These are phyloP conservation scores for Cetoscarus ocellatus DNA, from an alignment of 2,797 vertebrate genomes.

Conservation along the genomic window DNA sequence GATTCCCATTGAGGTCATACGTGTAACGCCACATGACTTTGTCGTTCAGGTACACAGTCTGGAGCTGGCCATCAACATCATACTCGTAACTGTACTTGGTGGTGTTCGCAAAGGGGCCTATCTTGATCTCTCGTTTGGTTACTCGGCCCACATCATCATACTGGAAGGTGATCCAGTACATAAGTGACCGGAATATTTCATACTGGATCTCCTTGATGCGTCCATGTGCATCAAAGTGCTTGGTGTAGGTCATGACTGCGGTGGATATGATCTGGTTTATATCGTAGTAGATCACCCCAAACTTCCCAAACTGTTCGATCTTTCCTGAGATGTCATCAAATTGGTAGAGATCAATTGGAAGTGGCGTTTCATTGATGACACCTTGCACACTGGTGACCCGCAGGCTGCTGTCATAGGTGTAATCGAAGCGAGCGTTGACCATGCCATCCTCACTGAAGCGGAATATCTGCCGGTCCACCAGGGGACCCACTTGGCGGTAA, in stretches of 20 bases:
- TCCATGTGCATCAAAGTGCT: slow-evolving; percentile 96
- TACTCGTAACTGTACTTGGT: slow-evolving; percentile 98
- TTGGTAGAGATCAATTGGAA: slow-evolving; percentile 98
- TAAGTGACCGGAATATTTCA: slow-evolving; percentile 96
- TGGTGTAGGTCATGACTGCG: slow-evolving; percentile 98
- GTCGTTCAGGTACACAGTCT: slow-evolving; percentile 95
- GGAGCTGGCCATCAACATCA: slow-evolving; percentile 96
- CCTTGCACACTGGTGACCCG: slow-evolving; percentile 98
- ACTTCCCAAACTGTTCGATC: slow-evolving; percentile 98
- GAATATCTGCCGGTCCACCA: slow-evolving; percentile 98
- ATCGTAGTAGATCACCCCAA: slow-evolving; percentile 98
- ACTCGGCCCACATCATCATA: slow-evolving; percentile 98
- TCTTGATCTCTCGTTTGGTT: slow-evolving; percentile 96
- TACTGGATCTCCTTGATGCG: slow-evolving; percentile 98
- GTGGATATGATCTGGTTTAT: slow-evolving; percentile 99
- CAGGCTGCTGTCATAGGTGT: slow-evolving; percentile 98
- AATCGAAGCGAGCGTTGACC: slow-evolving; percentile 98
- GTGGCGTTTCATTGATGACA: slow-evolving; percentile 97
- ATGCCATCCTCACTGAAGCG: slow-evolving; percentile 98
- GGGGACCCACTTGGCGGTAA: slow-evolving; percentile 95
- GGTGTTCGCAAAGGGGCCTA: slow-evolving; percentile 97
- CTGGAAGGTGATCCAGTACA: slow-evolving; percentile 99
- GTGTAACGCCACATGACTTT: slow-evolving; percentile 98
- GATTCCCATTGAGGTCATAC: slow-evolving; percentile 97
- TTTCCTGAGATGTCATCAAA: slow-evolving; percentile 99